Evolutionary conservation across 2,888 invertebrate genomes (phyloP).

Genomic region (Laspeyria flexula): DNA sequence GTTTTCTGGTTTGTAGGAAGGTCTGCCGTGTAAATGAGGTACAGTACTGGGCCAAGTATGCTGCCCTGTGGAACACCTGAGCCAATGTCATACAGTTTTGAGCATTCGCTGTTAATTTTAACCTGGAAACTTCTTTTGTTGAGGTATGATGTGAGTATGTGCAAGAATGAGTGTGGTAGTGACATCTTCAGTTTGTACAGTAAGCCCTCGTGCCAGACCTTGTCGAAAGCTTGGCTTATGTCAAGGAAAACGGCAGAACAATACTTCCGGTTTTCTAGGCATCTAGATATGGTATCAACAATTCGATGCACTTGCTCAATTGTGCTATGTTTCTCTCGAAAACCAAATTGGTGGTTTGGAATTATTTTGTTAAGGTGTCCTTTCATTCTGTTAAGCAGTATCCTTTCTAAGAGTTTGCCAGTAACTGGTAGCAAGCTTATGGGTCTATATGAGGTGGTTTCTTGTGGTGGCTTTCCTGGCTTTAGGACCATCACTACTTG

Average conservation of each 20-base stretch:
- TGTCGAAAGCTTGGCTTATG: neutral
- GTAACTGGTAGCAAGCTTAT: too few relatives aligned
- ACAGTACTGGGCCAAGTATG: too few relatives aligned
- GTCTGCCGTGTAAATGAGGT: too few relatives aligned
- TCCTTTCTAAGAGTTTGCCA: slow-evolving; percentile 5
- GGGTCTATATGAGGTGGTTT: too few relatives aligned
- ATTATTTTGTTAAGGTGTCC: neutral
- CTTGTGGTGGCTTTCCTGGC: slow-evolving; percentile 7
- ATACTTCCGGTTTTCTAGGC: too few relatives aligned
- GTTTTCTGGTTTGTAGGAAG: too few relatives aligned
- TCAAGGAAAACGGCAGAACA: slow-evolving; percentile 1
- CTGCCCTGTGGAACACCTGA: too few relatives aligned
- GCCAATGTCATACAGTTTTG: neutral
- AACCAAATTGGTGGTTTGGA: slow-evolving; percentile 10
- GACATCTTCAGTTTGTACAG: neutral
- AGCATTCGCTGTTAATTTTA: neutral
- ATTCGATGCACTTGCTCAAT: slow-evolving; percentile 1
- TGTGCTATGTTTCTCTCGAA: slow-evolving; percentile 1
- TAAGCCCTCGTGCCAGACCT: slow-evolving; percentile 8
- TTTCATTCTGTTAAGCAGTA: slow-evolving; percentile 3
- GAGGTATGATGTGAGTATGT: too few relatives aligned
- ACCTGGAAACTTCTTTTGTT: too few relatives aligned
- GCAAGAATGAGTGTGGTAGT: slow-evolving; percentile 2
- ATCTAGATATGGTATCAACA: too few relatives aligned
- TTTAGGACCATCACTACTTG: slow-evolving; percentile 4